Conservation (phyloP, 1,140 invertebrate genomes). For the Pantala flavescens region DNA sequence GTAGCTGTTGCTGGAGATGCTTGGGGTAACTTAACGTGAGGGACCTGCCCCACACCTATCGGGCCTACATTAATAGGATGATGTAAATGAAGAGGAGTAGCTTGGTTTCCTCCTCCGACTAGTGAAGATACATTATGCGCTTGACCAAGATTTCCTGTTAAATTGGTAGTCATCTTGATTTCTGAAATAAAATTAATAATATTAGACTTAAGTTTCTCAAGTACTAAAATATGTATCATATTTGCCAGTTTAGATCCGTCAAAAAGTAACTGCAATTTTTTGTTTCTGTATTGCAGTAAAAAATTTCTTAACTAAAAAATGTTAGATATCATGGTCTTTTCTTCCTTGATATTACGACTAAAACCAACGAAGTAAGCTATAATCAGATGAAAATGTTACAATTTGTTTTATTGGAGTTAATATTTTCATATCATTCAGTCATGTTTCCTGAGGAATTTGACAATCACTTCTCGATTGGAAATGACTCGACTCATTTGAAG, state of each 20-base stretch:
- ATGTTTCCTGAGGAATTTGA: not conserved
- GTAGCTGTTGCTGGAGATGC: not conserved
- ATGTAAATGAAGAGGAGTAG: not conserved
- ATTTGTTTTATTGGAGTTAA: no score
- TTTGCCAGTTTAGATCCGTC: no score
- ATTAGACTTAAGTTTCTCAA: no score
- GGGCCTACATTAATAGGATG: not conserved
- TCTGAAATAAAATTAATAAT: not conserved
- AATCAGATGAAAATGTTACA: no score
- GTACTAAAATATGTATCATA: no score
- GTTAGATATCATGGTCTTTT: no score
- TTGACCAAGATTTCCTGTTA: not conserved
- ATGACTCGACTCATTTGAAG: not conserved
- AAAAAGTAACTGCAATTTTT: no score
- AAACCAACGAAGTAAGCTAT: no score
- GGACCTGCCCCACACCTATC: not conserved
- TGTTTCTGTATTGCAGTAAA: no score
- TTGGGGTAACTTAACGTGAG: not conserved
- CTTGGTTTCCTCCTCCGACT: not conserved
- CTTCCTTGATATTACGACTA: no score
- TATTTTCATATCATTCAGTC: not conserved
- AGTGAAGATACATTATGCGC: not conserved
- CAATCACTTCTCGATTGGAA: not conserved
- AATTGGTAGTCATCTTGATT: not conserved
- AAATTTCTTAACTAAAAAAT: no score